phyloP scores from a whole-genome alignment of 2,888 invertebrate genomes.

The Mythimna pallens region DNA sequence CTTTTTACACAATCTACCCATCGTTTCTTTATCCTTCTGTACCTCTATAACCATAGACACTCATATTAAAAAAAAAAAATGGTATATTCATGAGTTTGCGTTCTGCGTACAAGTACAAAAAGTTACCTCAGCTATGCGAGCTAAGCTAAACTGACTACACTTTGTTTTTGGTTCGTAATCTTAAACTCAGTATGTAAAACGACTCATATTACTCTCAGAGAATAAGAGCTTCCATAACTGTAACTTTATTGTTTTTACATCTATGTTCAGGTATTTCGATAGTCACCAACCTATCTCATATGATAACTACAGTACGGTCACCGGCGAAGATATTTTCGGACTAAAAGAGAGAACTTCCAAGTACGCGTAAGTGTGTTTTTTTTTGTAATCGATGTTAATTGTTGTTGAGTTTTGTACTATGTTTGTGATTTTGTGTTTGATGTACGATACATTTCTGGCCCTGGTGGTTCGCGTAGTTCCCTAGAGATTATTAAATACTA shows the following conservation, averaged over 20 bases:
- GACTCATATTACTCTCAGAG: no score
- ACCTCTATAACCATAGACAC: no score
- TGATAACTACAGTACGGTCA: constrained; percentile 61
- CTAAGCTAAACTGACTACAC: background rate
- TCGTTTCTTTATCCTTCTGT: no score
- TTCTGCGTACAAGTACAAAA: background rate
- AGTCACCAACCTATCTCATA: constrained; percentile 68
- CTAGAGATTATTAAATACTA: background rate
- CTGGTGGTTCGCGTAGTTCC: background rate
- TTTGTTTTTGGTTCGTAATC: background rate
- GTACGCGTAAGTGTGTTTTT: constrained; percentile 34
- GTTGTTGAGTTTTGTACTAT: background rate
- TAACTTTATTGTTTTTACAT: constrained; percentile 25
- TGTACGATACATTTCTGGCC: background rate
- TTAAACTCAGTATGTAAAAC: background rate
- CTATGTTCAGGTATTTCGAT: constrained; percentile 74
- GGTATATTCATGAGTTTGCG: background rate
- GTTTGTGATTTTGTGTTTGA: background rate
- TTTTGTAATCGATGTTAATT: constrained; percentile 4
- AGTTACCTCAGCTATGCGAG: background rate
- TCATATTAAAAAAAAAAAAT: no score
- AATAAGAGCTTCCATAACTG: background rate
- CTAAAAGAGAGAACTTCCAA: constrained; percentile 23
- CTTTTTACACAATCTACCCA: no score
- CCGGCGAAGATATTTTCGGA: constrained; percentile 53